Evolutionary conservation across 2,113 vertebrate genomes (phyloP), one percentile per base, ranked within the genome.

Genomic region (Lutjanus erythropterus): DNA sequence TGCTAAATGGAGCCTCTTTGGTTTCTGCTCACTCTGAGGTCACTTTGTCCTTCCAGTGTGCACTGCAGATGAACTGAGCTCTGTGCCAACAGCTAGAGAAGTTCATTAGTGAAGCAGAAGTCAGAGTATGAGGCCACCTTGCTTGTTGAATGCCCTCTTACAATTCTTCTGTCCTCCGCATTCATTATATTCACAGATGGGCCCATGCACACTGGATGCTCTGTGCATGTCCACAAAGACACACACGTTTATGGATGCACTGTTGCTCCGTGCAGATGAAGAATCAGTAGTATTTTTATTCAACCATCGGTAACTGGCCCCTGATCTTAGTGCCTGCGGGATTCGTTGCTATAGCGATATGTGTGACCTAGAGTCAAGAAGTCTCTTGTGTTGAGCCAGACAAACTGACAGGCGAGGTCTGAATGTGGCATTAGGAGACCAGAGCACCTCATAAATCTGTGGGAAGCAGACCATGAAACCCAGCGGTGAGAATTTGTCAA

Each of bases 281-380:
- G 74, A 86, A 87, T 79, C 73, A 37, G 61, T 53, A 60, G 39
- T 71, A 60, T 82, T 88, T 84, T 37, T 84, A 92, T 87, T 91
- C 67, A 74, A 74, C 88, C 88, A 59, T 84, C 35, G 15, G 76
- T 69, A 88, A 85, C 67, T 66, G 78, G 73, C 71, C 85, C 75
- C 81, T 89, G 91, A 84, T 88, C 82, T 81, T 44, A 15, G 62
- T 64, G 81, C 85, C 83, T 71, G 67, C 46, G n/a, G 86, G 80
- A 84, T 71, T 55, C 44, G 92, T 91, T 90, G 80, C 90, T 91
- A 93, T 90, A 77, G 92, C 70, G 85, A 89, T 75, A 62, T 52
- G 71, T 52, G 83, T 88, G 90, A 93, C 91, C 90, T 83, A 49
- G 86, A 91, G 91, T 92, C 91, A 92, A 93, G 91, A 82, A 82